Percentiles rank a stretch among this genome's conserved stretches.
Conservation (phyloP, 2,113 vertebrate genomes). For the Daubentonia madagascariensis region DNA sequence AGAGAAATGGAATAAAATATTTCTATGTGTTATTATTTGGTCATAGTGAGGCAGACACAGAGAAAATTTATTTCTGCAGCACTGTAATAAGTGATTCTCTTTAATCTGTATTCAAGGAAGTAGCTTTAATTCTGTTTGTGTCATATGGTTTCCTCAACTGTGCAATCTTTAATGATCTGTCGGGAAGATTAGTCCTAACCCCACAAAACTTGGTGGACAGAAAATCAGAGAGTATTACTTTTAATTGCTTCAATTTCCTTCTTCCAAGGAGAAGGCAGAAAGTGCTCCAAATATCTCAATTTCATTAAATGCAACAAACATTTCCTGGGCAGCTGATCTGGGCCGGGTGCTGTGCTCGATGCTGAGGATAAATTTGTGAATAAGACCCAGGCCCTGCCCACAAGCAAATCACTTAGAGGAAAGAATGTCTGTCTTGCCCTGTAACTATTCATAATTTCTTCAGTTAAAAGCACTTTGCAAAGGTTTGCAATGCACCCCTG, state of each 20-base stretch:
- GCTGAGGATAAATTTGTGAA: not conserved
- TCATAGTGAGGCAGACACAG: not conserved
- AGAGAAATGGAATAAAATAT: not conserved
- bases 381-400: not conserved
- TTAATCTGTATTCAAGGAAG: not conserved
- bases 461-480: not conserved
- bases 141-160: not conserved
- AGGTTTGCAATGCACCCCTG: not conserved
- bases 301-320: not conserved
- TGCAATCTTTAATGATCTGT: not conserved
- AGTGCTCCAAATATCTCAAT: not conserved
- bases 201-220: not conserved
- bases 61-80: not conserved
- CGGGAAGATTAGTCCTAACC: not conserved
- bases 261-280: not conserved
- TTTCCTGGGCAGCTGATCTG: not conserved
- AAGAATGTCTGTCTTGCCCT: not conserved
- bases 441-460: not conserved
- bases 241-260: constrained; percentile 19
- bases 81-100: not conserved
- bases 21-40: not conserved
- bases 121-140: not conserved
- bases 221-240: not conserved
- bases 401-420: not conserved
- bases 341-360: not conserved